Conservation (phyloP, 2,888 invertebrate genomes). For the Cerastoderma edule region DNA sequence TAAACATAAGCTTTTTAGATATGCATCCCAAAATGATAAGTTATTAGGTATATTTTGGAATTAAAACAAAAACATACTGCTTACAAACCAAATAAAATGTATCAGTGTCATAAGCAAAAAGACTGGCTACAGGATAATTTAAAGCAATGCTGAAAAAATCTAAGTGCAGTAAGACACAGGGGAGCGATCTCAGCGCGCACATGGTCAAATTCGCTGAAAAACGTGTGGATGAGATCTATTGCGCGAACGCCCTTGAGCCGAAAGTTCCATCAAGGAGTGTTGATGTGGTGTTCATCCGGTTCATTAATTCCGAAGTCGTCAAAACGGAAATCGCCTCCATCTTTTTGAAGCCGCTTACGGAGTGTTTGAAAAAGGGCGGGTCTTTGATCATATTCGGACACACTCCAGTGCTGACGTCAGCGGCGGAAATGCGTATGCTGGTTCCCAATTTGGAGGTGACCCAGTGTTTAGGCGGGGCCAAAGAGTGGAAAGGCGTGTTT, state of each 20-base stretch:
- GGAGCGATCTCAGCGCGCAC: constrained; percentile 67
- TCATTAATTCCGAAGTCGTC: constrained; percentile 69
- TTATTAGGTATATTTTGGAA: too few species aligned
- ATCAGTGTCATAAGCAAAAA: too few species aligned
- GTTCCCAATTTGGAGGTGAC: constrained; percentile 55
- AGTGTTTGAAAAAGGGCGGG: constrained; percentile 64
- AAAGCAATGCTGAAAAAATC: too few species aligned
- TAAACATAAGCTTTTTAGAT: too few species aligned
- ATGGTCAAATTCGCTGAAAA: constrained; percentile 67
- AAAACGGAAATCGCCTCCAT: constrained; percentile 58
- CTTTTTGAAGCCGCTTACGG: constrained; percentile 59
- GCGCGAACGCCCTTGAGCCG: constrained; percentile 66
- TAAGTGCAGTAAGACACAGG: too few species aligned
- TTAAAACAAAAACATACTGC: too few species aligned
- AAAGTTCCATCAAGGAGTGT: constrained; percentile 60
- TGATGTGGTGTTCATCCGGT: constrained; percentile 65
- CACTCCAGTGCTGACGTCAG: constrained; percentile 67
- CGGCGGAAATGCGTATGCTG: constrained; percentile 63
- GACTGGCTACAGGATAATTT: too few species aligned
- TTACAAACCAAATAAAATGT: too few species aligned
- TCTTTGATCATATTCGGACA: constrained; percentile 68
- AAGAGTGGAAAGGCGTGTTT: constrained; percentile 67
- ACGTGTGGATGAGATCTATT: constrained; percentile 67
- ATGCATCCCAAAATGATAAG: too few species aligned
- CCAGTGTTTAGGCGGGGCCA: constrained; percentile 63